Conservation (phyloP, 2,888 invertebrate genomes). For the Epsilonema sp. region DNA sequence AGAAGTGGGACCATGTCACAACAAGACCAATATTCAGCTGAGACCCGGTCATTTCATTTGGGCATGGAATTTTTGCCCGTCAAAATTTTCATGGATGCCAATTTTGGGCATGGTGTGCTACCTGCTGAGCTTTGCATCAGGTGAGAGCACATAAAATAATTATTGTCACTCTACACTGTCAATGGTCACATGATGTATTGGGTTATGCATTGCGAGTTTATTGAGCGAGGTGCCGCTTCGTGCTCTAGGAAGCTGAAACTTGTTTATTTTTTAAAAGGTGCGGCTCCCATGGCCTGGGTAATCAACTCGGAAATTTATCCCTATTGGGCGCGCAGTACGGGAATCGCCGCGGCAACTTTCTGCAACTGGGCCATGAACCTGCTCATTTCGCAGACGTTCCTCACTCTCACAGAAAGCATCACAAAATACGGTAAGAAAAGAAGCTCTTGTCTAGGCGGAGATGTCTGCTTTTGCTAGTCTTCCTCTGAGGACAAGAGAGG, state of each 20-base stretch:
- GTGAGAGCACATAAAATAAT: conserved; percentile 7
- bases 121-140: conserved; percentile 36
- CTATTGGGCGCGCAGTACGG: conserved; percentile 35
- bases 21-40: background rate
- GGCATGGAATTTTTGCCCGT: conserved; percentile 35
- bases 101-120: conserved; percentile 34
- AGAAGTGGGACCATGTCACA: background rate
- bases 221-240: background rate
- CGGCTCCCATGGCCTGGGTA: conserved; percentile 40
- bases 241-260: background rate
- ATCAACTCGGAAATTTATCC: conserved; percentile 39
- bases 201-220: too few relatives aligned
- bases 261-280: conserved; percentile 24
- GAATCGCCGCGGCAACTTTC: conserved; percentile 33
- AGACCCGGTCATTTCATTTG: conserved; percentile 15
- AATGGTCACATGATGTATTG: too few relatives aligned
- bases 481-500: too few relatives aligned
- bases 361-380: conserved; percentile 36
- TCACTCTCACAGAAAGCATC: conserved; percentile 31
- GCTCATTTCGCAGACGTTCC: conserved; percentile 35
- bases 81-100: conserved; percentile 29
- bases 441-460: background rate
- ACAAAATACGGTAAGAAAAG: conserved; percentile 33
- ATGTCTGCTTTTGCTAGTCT: too few relatives aligned
- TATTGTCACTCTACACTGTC: background rate